phyloP scores from a whole-genome alignment of 2,113 vertebrate genomes.

The Dasyornis broadbenti region DNA sequence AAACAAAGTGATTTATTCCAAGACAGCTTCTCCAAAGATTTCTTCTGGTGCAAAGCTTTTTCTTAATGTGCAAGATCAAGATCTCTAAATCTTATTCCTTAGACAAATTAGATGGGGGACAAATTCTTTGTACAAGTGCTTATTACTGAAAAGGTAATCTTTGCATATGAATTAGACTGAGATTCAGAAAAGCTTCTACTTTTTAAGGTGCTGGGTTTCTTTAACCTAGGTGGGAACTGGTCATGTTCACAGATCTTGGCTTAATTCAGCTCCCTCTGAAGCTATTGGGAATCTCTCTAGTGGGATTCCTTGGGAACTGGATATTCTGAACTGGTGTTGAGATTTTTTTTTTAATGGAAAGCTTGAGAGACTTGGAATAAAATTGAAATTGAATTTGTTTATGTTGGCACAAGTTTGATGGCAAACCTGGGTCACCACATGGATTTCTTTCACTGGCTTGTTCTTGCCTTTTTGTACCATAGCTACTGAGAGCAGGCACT shows the following conservation, averaged over 20 bases:
- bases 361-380: neutral
- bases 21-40: neutral
- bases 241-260: neutral
- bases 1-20: conserved; percentile 7
- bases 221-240: neutral
- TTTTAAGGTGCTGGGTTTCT: neutral
- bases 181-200: neutral
- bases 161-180: neutral
- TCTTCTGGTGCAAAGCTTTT: neutral
- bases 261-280: neutral
- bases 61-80: neutral
- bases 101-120: neutral
- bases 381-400: neutral
- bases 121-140: neutral
- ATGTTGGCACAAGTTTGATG: neutral
- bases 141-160: neutral
- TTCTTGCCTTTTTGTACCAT: neutral
- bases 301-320: neutral
- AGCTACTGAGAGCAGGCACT: neutral
- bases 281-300: neutral
- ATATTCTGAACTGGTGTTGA: neutral
- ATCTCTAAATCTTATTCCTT: neutral
- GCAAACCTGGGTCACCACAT: neutral
- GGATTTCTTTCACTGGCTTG: neutral
- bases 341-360: neutral